A percentile compares a stretch with the other conserved stretches of the same genome.
phyloP scores from a whole-genome alignment of 2,797 vertebrate species.

The Enteromius viviparus region DNA sequence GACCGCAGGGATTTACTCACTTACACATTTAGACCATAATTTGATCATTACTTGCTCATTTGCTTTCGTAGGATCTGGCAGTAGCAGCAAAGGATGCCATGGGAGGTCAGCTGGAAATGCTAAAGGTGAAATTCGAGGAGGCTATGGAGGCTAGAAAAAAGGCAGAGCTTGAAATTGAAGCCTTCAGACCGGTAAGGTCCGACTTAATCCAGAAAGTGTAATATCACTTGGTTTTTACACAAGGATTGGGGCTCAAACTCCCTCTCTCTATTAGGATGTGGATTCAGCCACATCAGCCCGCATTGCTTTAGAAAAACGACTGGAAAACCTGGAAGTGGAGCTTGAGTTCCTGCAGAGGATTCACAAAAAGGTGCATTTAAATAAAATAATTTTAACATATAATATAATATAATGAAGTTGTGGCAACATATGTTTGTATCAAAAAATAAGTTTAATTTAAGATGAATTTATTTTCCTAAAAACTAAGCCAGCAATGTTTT shows the following conservation, averaged over 20 bases:
- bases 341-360: conserved; percentile 77
- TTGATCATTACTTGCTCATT: neutral
- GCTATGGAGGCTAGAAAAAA: conserved; percentile 76
- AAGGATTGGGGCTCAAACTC: neutral
- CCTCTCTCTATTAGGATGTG: conserved; percentile 67
- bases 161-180: conserved; percentile 75
- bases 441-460: neutral
- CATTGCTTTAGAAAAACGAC: conserved; percentile 74
- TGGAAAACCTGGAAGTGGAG: conserved; percentile 77
- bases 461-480: neutral
- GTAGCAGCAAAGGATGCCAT: conserved; percentile 73
- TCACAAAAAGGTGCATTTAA: conserved; percentile 67
- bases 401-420: neutral
- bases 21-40: neutral
- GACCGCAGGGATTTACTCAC: neutral
- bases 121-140: conserved; percentile 78
- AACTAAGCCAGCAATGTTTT: neutral
- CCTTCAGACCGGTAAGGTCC: conserved; percentile 76
- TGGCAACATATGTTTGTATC: neutral
- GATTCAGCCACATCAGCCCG: conserved; percentile 69
- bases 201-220: neutral
- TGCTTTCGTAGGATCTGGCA: conserved; percentile 70
- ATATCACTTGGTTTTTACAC: neutral
- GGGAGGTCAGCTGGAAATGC: conserved; percentile 70
- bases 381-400: neutral